phyloP scores from a whole-genome alignment of 2,797 vertebrate genomes.

The Tokudaia muenninki region DNA sequence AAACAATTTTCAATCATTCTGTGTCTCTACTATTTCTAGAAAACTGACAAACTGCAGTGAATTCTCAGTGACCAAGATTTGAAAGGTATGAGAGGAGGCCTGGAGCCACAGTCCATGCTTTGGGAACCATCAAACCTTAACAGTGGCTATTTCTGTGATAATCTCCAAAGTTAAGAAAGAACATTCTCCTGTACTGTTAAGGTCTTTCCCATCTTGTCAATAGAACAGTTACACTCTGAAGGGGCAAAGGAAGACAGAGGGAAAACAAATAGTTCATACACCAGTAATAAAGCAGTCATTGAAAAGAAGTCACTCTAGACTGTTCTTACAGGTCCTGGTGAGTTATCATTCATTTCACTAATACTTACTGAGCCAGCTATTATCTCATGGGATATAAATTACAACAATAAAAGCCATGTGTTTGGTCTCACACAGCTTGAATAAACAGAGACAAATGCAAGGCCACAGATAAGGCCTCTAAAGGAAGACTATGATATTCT shows the following conservation, averaged over 20 bases:
- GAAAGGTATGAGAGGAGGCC: constrained; percentile 6
- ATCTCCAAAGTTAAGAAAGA: neutral
- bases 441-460: constrained; percentile 12
- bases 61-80: constrained; percentile 8
- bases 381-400: constrained; percentile 5
- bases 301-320: neutral
- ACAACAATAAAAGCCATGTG: neutral
- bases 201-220: neutral
- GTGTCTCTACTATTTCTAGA: constrained; percentile 33
- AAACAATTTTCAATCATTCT: constrained; percentile 59
- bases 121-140: neutral
- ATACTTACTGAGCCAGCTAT: constrained; percentile 44
- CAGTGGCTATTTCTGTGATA: neutral
- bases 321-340: neutral
- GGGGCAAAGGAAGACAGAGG: neutral
- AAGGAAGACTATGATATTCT: neutral
- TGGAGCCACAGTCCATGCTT: neutral
- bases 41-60: neutral
- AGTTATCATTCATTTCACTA: constrained; percentile 32
- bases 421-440: neutral
- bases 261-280: constrained; percentile 13
- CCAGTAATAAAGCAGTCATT: neutral
- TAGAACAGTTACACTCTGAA: constrained; percentile 29
- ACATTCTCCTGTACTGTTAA: neutral
- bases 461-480: neutral